Conservation (phyloP, 2,888 invertebrate genomes). For the Tipula vernalis region DNA sequence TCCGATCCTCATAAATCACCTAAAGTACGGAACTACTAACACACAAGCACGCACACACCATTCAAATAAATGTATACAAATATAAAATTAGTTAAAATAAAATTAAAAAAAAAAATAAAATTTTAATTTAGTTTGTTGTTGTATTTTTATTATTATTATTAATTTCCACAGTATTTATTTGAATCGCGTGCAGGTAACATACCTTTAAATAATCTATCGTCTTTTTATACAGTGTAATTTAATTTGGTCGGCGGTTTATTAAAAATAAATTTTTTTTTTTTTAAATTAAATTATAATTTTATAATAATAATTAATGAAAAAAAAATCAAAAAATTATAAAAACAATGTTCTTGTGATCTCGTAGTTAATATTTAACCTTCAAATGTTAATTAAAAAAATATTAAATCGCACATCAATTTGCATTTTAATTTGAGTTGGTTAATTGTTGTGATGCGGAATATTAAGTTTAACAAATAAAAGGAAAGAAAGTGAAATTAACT, state of each 20-base stretch:
- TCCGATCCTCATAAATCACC: slow-evolving; percentile 4
- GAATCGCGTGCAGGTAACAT: slow-evolving; percentile 6
- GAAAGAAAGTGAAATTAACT: neutral
- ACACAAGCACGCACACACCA: neutral
- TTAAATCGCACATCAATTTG: neutral
- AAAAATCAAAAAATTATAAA: neutral
- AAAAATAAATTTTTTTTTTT: neutral
- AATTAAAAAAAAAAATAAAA: neutral
- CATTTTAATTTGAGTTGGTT: neutral
- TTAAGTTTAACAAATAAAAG: neutral
- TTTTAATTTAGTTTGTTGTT: neutral
- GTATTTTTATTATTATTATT: neutral
- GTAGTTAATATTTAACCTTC: neutral
- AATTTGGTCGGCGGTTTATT: neutral
- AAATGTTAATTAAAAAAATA: neutral
- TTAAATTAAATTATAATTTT: neutral
- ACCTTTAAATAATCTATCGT: neutral
- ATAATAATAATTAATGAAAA: neutral
- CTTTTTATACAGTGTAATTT: neutral
- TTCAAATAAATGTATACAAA: neutral
- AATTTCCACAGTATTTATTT: neutral
- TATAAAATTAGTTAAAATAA: neutral
- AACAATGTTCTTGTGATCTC: neutral
- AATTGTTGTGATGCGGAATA: neutral
- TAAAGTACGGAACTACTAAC: neutral